Evolutionary conservation across 2,113 vertebrate species (phyloP), one percentile per base, ranked within the genome.

Genomic region (Coracopsis vasa): DNA sequence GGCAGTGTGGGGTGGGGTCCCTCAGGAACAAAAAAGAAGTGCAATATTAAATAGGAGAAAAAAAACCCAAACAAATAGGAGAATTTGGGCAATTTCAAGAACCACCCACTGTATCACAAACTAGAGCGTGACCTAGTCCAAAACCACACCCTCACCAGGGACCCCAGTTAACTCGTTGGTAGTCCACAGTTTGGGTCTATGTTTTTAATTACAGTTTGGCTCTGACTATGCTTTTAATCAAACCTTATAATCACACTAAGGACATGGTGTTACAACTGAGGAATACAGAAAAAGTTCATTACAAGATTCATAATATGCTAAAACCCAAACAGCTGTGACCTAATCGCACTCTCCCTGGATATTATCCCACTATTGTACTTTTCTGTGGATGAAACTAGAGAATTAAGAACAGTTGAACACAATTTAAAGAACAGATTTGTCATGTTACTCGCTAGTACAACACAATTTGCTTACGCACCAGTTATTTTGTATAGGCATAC

Each of bases 391-490:
- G 5, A 82, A 85, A 90, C 42, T n/a, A 58, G 18, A 91, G 24
- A 91, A 60, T 31, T 31, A 87, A 77, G 62, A 94, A 61, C 28
- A 90, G 37, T 35, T 86, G n/a, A 83, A 91, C 56, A 60, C 42
- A 88, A 86, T 66, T 81, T 78, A 47, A 90, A 81, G 21, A 93
- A 82, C 3, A 72, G 13, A 82, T 82, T 85, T 91, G 14, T 75
- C 70, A 82, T 47, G 48, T 93, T 86, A 88, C 35, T 79, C 70
- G 47, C 58, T 25, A n/a, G 47, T 60, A 80, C 0, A 3, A 82
- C 42, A 87, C 61, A 78, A 84, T 87, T 94, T 89, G 56, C 60
- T 88, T 78, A 92, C 75, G 88, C 37, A 86, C 85, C 84, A 65
- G 56, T 67, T 86, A 79, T 78, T 94, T 90, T 73, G 75, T 64